These are phyloP conservation scores for Phymanthus crucifer DNA, from an alignment of 92 coral and sea anemone genomes.

Conservation along the genomic window DNA sequence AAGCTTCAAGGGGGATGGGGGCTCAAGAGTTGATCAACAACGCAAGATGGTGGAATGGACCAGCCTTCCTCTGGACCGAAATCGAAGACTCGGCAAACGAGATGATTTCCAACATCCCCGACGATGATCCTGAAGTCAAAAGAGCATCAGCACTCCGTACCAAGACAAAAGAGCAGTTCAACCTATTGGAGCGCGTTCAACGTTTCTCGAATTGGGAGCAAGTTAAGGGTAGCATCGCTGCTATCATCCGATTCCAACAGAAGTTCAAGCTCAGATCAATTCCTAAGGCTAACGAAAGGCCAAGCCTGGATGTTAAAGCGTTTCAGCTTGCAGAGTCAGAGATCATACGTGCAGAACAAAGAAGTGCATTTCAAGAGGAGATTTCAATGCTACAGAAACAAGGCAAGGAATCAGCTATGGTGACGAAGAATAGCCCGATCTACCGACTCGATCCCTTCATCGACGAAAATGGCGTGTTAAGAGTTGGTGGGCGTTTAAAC, in stretches of 20 bases:
- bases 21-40: no score
- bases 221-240: not conserved
- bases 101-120: not conserved
- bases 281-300: not conserved
- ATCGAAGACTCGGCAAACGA: not conserved
- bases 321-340: not conserved
- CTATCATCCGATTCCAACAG: not conserved
- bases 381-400: not conserved
- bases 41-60: constrained; percentile 23
- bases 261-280: not conserved
- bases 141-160: not conserved
- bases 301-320: constrained; percentile 1
- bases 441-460: constrained; percentile 17
- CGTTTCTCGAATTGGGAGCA: not conserved
- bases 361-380: not conserved
- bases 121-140: not conserved
- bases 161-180: not conserved
- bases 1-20: no score
- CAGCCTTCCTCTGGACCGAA: constrained; percentile 2
- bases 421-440: not conserved
- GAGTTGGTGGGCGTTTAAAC: constrained; percentile 8
- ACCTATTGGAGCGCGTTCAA: not conserved
- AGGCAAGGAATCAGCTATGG: not conserved
- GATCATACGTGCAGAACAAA: not conserved
- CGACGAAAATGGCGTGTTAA: not conserved